Evolutionary conservation across 2,888 invertebrate genomes (phyloP).

Genomic region (Trissonchulus sp.): DNA sequence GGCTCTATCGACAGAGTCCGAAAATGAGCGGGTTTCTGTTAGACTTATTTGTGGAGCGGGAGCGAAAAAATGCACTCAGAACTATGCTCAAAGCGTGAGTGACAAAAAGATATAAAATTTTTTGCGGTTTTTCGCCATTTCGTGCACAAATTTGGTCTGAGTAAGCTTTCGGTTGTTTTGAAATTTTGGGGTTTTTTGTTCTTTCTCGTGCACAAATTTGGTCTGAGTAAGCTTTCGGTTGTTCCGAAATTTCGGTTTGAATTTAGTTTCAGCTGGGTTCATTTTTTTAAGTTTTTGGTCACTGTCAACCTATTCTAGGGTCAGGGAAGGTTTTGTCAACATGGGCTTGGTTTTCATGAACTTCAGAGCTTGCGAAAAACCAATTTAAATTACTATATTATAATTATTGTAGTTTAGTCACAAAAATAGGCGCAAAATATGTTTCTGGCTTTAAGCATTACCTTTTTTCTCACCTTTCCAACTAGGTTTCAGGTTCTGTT

Average conservation of each 20-base stretch:
- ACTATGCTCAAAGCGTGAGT: slow-evolving; percentile 95
- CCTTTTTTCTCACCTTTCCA: no score
- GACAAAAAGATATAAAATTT: background rate
- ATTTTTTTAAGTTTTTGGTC: no score
- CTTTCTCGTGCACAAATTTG: background rate
- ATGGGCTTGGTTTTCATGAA: no score
- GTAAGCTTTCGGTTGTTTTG: background rate
- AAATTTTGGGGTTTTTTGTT: background rate
- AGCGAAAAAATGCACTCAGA: slow-evolving; percentile 82
- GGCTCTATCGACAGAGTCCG: slow-evolving; percentile 77
- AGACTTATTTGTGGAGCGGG: slow-evolving; percentile 95
- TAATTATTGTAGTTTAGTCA: no score
- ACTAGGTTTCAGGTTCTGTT: no score
- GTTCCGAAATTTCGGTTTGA: background rate
- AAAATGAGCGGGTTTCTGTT: slow-evolving; percentile 92
- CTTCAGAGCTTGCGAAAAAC: no score
- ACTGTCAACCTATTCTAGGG: no score
- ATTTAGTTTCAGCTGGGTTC: no score
- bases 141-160: background rate
- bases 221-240: background rate
- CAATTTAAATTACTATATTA: no score
- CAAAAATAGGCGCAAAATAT: no score
- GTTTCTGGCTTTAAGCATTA: no score
- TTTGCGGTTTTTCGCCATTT: background rate
- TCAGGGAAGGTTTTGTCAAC: no score